Evolutionary conservation across 2,888 invertebrate species (phyloP), one percentile per base, ranked within the genome.

Genomic region (Alviniconcha strummeri): DNA sequence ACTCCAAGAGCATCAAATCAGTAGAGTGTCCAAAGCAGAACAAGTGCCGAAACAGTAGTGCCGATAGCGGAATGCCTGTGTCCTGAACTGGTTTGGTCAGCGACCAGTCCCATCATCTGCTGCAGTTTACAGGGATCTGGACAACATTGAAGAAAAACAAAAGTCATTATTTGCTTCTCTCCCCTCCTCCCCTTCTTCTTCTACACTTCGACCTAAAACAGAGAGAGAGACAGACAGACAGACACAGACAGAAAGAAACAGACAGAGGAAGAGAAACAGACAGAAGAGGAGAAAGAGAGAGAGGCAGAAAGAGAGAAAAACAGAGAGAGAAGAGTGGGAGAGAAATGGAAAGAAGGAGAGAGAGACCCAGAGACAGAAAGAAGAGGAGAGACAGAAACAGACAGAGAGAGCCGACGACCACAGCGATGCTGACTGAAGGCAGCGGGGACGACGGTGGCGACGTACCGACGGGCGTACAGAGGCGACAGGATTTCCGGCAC

Each of bases 191-290:
- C 36, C 36, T 36, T 36, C 36, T 36, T 36, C 36, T 36, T 36
- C 36, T 36, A 36, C 36, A 36, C 36, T 36, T 36, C 36, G 36
- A 36, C 36, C 36, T 36, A 36, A 36, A 36, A 36, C 75, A 81
- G 80, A 69, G 76, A 76, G 80, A 64, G 64, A 64, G 57, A 83
- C n/a, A 67, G 54, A 77, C 36, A 76, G 77, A 76, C 54, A n/a
- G n/a, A 69, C 17, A 5, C 2, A 69, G 6, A n/a, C 7, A 69
- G 17, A 69, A 1, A n/a, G 7, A 69, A 1, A 69, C 15, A 17
- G 7, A 69, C 15, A 17, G 17, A n/a, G 17, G 5, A 3, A 36
- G 36, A 36, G 36, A 36, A 3, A 36, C n/a, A 69, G n/a, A 17
- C 15, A 69, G n/a, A 69, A 36, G 36, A 36, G 36, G 3, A 36